Conservation (phyloP, 2,888 invertebrate species). For the Callinectes sapidus region DNA sequence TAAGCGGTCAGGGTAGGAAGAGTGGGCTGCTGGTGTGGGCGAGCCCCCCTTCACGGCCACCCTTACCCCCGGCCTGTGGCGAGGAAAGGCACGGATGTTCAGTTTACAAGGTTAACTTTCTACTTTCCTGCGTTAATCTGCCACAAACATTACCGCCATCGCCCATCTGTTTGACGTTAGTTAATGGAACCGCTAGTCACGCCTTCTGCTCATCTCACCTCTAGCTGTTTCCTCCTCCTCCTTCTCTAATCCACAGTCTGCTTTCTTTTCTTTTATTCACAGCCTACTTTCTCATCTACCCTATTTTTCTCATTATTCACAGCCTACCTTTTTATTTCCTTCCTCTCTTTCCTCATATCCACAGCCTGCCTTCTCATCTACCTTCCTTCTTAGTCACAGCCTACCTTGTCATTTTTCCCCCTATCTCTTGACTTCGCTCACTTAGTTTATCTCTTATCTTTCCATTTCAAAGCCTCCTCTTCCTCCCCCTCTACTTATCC, state of each 20-base stretch:
- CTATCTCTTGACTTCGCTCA: too few species aligned
- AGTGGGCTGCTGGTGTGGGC: not conserved
- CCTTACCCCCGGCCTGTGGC: not conserved
- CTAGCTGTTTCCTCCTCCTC: not conserved
- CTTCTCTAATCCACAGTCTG: not conserved
- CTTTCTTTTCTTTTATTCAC: too few species aligned
- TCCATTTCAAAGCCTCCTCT: not conserved
- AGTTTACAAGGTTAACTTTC: not conserved
- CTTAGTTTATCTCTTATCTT: too few species aligned
- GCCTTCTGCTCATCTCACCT: not conserved
- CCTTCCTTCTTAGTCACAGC: not conserved
- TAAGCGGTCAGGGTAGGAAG: not conserved
- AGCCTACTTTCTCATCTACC: not conserved
- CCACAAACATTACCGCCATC: not conserved
- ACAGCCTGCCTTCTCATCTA: not conserved
- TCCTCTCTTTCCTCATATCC: not conserved
- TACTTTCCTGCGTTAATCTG: not conserved
- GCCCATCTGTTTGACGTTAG: not conserved
- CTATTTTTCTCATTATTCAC: too few species aligned
- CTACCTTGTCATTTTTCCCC: not conserved
- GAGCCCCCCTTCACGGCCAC: not conserved
- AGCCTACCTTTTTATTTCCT: not conserved
- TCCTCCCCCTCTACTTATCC: too few species aligned
- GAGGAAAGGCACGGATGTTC: not conserved
- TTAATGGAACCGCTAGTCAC: not conserved